Conservation (phyloP, 2,113 vertebrate genomes). For the Phainopepla nitens region DNA sequence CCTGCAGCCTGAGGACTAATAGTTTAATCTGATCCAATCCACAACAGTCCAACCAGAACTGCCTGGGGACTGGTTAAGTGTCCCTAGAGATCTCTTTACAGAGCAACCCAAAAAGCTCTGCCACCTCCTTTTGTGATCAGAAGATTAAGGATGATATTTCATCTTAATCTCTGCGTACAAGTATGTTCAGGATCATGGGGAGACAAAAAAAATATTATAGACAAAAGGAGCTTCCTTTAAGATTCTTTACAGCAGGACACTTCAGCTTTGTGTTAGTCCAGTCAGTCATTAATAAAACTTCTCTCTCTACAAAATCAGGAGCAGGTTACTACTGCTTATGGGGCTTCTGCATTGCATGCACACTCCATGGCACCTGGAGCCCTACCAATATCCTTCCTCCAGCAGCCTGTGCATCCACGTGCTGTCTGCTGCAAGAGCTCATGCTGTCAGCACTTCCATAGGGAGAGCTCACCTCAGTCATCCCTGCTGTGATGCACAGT, state of each 20-base stretch:
- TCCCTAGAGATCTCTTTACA: background rate
- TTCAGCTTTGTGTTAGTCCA: background rate
- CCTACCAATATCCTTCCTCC: background rate
- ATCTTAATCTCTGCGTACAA: background rate
- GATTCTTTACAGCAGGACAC: background rate
- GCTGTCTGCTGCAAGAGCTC: background rate
- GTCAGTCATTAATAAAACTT: background rate
- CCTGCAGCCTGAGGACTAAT: background rate
- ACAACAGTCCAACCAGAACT: background rate
- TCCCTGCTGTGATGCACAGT: background rate
- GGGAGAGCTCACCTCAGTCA: background rate
- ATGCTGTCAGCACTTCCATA: too few relatives aligned
- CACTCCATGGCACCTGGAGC: background rate
- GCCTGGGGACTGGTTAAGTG: fast-evolving
- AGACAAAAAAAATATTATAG: background rate
- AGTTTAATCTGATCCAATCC: background rate
- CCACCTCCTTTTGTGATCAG: background rate
- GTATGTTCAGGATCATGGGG: background rate
- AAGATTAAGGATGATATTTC: background rate
- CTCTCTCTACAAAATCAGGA: background rate
- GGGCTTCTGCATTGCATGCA: background rate
- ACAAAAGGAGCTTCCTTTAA: background rate
- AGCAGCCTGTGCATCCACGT: background rate
- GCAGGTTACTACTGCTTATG: background rate
- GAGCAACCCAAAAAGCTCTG: background rate